Evolutionary conservation across 2,113 vertebrate species (phyloP).

Genomic region (Rhegmatorhina hoffmannsi): DNA sequence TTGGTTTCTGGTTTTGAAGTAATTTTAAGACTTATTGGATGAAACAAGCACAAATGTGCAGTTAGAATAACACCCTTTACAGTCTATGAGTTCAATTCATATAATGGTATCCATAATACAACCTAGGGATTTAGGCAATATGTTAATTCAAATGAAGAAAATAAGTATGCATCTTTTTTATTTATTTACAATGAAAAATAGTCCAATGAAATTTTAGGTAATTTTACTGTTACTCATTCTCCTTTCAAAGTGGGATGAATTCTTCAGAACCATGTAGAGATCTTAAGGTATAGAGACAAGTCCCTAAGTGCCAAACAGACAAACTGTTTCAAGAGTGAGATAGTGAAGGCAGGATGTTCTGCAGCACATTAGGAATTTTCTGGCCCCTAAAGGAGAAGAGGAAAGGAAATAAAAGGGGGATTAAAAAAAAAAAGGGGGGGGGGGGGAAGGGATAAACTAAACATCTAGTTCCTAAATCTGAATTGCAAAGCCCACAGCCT

Average conservation of each 20-base stretch:
- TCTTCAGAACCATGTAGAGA: not conserved
- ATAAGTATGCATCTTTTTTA: not conserved
- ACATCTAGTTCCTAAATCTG: not conserved
- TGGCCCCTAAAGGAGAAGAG: not conserved
- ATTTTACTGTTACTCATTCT: not conserved
- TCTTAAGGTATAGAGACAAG: not conserved
- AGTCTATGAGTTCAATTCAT: not conserved
- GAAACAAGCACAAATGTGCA: not conserved
- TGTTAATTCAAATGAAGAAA: not conserved
- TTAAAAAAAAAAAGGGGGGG: fast-evolving
- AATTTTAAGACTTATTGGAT: not conserved
- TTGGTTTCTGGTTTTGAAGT: not conserved
- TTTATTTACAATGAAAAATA: not conserved
- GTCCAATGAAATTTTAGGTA: not conserved
- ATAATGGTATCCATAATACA: not conserved
- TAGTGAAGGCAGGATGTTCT: not conserved
- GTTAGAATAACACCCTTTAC: not conserved
- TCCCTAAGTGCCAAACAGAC: not conserved
- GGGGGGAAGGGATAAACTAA: fast-evolving
- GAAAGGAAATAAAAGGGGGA: fast-evolving
- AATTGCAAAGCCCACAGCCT: not conserved
- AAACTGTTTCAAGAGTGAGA: not conserved
- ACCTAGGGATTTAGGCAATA: not conserved
- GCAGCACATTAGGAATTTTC: not conserved
- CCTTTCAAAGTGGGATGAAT: not conserved